Evolutionary conservation across 2,888 invertebrate genomes (phyloP).

Genomic region (Calephelis perditalis): DNA sequence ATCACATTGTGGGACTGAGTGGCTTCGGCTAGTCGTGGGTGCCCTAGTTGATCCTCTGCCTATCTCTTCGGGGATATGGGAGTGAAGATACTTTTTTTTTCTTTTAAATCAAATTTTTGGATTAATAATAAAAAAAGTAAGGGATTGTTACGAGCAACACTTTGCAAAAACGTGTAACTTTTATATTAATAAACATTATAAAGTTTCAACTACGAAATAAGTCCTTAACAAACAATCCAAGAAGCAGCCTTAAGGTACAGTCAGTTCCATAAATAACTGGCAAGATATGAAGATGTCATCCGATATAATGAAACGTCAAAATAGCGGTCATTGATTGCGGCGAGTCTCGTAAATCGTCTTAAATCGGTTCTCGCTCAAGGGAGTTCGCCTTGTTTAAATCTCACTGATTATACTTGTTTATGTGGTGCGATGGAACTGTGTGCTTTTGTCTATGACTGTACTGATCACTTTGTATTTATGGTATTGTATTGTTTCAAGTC

Average conservation of each 20-base stretch:
- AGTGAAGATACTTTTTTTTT: too few relatives aligned
- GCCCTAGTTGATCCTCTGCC: too few relatives aligned
- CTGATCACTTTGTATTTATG: not conserved
- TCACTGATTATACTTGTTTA: slow-evolving; percentile 43
- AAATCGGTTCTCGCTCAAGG: slow-evolving; percentile 27
- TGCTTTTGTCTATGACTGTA: slow-evolving; percentile 5
- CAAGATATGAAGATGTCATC: slow-evolving; percentile 70
- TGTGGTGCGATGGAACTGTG: slow-evolving; percentile 23
- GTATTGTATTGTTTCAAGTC: too few relatives aligned
- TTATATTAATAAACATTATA: not conserved
- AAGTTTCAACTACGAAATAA: not conserved
- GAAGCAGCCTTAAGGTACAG: slow-evolving; percentile 48
- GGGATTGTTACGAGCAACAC: too few relatives aligned
- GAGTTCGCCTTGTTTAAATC: slow-evolving; percentile 38
- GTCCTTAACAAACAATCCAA: slow-evolving; percentile 24
- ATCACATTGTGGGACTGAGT: too few relatives aligned
- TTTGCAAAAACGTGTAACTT: too few relatives aligned
- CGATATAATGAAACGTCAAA: slow-evolving; percentile 71
- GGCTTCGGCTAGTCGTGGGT: too few relatives aligned
- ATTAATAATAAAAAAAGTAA: too few relatives aligned
- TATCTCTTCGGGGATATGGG: too few relatives aligned
- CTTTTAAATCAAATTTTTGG: too few relatives aligned
- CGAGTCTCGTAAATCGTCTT: slow-evolving; percentile 23
- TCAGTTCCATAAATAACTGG: slow-evolving; percentile 59
- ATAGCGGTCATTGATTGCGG: slow-evolving; percentile 48